Evolutionary conservation across 2,888 invertebrate species (phyloP).

Genomic region (Mesorhabditis belari): DNA sequence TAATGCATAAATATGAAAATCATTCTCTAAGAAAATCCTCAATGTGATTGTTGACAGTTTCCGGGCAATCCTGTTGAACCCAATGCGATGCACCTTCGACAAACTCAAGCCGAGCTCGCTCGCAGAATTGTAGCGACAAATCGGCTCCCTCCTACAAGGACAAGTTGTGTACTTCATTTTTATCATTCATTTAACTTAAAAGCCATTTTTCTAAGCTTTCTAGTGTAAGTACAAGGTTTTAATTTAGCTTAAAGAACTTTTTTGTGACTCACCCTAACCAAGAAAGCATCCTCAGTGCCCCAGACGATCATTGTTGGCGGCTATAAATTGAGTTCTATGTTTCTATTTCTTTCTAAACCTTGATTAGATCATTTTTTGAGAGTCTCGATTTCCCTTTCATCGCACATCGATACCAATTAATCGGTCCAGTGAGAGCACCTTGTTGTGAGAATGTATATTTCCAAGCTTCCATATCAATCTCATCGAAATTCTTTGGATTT

Average conservation of each 20-base stretch:
- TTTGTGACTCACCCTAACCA: constrained; percentile 61
- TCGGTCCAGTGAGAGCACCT: constrained; percentile 68
- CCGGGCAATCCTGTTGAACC: constrained; percentile 70
- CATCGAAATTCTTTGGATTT: constrained; percentile 50
- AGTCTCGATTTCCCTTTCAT: neutral
- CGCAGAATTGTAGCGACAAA: constrained; percentile 15
- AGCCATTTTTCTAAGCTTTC: too few relatives aligned
- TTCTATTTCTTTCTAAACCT: neutral
- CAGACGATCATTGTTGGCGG: constrained; percentile 57
- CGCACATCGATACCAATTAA: constrained; percentile 68
- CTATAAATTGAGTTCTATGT: constrained; percentile 18
- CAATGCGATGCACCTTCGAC: constrained; percentile 68
- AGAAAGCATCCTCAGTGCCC: constrained; percentile 63
- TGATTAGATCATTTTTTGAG: neutral
- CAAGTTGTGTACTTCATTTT: too few relatives aligned
- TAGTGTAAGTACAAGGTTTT: too few relatives aligned
- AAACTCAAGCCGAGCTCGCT: constrained; percentile 63
- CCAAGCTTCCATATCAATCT: constrained; percentile 68
- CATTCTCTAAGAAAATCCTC: constrained; percentile 28
- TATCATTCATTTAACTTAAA: too few relatives aligned
- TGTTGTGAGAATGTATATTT: constrained; percentile 69
- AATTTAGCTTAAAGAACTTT: too few relatives aligned
- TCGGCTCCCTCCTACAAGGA: constrained; percentile 5
- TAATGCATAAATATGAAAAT: too few relatives aligned
- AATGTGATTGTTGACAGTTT: constrained; percentile 46